Conservation (phyloP, 2,888 invertebrate species). For the Leptopilina myrica region DNA sequence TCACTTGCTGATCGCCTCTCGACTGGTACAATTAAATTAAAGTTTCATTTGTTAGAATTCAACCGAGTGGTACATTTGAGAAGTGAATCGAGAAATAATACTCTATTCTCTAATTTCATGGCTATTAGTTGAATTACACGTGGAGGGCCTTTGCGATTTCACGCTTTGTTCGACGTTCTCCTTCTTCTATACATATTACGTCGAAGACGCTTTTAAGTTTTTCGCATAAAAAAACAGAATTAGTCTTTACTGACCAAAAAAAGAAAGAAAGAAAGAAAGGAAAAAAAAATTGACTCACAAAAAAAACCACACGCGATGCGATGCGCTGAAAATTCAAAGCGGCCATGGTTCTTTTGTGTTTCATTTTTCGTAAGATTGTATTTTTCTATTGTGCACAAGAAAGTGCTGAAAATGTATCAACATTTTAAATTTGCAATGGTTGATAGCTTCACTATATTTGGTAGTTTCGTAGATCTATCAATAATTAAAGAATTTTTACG, state of each 20-base stretch:
- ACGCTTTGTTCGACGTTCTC: conserved; percentile 4
- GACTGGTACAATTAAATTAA: conserved; percentile 37
- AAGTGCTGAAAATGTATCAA: too few species aligned
- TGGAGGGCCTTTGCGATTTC: conserved; percentile 31
- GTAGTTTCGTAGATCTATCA: too few species aligned
- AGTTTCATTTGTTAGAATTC: conserved; percentile 29
- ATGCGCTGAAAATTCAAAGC: too few species aligned
- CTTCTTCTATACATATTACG: background rate
- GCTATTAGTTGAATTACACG: conserved; percentile 33
- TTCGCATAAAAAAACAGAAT: conserved; percentile 1
- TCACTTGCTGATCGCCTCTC: conserved; percentile 3
- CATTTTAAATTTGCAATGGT: too few species aligned
- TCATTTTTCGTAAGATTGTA: too few species aligned
- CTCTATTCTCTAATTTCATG: conserved; percentile 39
- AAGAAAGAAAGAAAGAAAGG: too few species aligned
- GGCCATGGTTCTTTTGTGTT: too few species aligned
- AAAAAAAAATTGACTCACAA: too few species aligned
- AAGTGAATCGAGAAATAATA: conserved; percentile 34
- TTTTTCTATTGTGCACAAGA: too few species aligned
- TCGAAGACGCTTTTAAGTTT: conserved; percentile 10
- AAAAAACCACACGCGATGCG: too few species aligned
- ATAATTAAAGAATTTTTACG: too few species aligned
- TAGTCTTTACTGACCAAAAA: background rate
- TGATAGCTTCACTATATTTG: too few species aligned
- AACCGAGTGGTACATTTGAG: conserved; percentile 36